Conservation (phyloP, 2,113 vertebrate species). For the Thunnus maccoyii region DNA sequence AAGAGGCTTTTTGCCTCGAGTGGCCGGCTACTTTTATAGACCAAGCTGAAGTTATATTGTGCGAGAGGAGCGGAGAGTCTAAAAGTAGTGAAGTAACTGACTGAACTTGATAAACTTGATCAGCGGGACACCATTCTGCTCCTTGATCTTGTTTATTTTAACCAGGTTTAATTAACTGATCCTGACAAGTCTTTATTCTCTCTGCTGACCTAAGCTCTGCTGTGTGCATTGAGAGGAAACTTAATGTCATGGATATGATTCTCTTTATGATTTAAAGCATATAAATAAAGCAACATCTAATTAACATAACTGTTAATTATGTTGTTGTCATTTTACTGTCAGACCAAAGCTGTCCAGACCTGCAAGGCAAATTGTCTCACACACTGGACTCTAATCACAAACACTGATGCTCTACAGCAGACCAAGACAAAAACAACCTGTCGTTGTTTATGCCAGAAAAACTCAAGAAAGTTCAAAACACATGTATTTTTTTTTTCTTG, state of each 20-base stretch:
- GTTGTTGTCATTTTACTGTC: conserved; percentile 22
- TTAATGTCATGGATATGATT: neutral
- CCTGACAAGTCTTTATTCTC: conserved; percentile 32
- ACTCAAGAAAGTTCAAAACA: conserved; percentile 13
- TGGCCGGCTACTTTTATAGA: neutral
- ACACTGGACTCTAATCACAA: conserved; percentile 6
- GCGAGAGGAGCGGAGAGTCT: conserved; percentile 18
- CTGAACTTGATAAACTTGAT: conserved; percentile 54
- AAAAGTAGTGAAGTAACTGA: conserved; percentile 55
- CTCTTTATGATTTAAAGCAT: neutral
- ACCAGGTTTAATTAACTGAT: conserved; percentile 60
- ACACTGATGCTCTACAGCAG: neutral
- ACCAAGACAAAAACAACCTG: conserved; percentile 3
- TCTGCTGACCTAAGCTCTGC: neutral
- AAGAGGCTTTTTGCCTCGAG: neutral
- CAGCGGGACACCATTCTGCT: conserved; percentile 30
- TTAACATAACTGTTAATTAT: conserved; percentile 18
- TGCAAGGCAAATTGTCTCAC: neutral
- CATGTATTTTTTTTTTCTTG: neutral
- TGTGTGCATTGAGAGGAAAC: too few species aligned
- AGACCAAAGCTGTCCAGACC: neutral
- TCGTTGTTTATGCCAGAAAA: conserved; percentile 5
- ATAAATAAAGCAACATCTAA: conserved; percentile 3
- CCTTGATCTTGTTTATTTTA: conserved; percentile 55
- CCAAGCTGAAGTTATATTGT: too few species aligned